These are phyloP conservation scores for Drosophila albomicans DNA, from an alignment of 1,140 invertebrate genomes.

Conservation along the genomic window DNA sequence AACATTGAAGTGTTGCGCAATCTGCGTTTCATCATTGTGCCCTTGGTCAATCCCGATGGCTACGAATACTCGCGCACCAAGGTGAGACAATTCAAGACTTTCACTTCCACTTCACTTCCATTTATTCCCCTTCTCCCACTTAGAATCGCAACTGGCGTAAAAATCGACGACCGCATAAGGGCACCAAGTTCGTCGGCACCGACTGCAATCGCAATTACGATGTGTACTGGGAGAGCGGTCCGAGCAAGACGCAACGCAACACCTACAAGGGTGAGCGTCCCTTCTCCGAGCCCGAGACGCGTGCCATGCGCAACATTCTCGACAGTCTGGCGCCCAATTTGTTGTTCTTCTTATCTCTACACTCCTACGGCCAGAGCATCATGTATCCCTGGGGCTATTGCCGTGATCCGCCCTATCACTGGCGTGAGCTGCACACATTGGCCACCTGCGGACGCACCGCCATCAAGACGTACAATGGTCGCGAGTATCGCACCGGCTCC, in stretches of 20 bases:
- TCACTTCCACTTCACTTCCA: neutral
- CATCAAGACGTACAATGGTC: slow-evolving; percentile 86
- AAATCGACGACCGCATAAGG: slow-evolving; percentile 80
- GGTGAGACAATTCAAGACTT: slow-evolving; percentile 33
- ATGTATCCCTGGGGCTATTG: slow-evolving; percentile 88
- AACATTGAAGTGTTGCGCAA: slow-evolving; percentile 85
- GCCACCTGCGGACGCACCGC: slow-evolving; percentile 84
- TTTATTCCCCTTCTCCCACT: neutral
- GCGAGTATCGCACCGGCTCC: slow-evolving; percentile 84
- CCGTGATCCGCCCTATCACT: slow-evolving; percentile 76
- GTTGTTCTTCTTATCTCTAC: slow-evolving; percentile 89
- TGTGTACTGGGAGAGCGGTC: slow-evolving; percentile 88
- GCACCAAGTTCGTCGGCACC: slow-evolving; percentile 86
- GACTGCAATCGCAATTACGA: slow-evolving; percentile 90
- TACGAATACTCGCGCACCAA: slow-evolving; percentile 82
- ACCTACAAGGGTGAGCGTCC: slow-evolving; percentile 89
- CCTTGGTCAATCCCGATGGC: slow-evolving; percentile 87
- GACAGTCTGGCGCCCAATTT: slow-evolving; percentile 85
- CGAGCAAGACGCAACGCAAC: slow-evolving; percentile 87
- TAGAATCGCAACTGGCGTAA: slow-evolving; percentile 86
- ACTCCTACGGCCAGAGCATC: slow-evolving; percentile 88
- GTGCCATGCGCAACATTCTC: slow-evolving; percentile 87
- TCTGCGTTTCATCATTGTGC: slow-evolving; percentile 88
- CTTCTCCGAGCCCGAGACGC: slow-evolving; percentile 92
- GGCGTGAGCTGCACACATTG: slow-evolving; percentile 77